Conservation (phyloP, 2,797 vertebrate genomes). For the Anisognathus igniventris region DNA sequence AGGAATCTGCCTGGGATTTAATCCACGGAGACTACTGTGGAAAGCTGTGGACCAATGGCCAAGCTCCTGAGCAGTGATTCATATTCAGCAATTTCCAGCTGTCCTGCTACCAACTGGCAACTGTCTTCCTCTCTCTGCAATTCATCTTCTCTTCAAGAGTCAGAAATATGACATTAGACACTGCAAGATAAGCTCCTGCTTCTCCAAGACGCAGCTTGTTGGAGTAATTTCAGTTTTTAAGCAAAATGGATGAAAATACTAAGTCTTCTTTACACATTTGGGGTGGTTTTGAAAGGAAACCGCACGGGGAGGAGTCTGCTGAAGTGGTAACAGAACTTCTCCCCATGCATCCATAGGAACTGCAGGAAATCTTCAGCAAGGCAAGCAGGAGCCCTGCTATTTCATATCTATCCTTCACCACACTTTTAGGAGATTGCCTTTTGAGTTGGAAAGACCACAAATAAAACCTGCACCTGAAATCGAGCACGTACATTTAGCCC, state of each 20-base stretch:
- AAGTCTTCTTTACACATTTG: background rate
- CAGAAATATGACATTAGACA: background rate
- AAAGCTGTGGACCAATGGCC: background rate
- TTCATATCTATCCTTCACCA: background rate
- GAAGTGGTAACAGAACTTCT: background rate
- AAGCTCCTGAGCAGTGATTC: background rate
- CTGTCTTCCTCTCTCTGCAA: background rate
- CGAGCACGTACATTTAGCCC: conserved; percentile 51
- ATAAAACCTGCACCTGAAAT: conserved; percentile 11
- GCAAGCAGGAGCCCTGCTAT: background rate
- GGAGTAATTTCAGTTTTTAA: background rate
- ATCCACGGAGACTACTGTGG: background rate
- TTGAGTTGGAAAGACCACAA: background rate
- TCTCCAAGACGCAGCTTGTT: background rate
- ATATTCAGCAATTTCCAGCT: conserved; percentile 6
- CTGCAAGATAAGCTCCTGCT: background rate
- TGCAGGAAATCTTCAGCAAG: background rate
- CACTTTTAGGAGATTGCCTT: background rate
- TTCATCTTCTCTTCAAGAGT: background rate
- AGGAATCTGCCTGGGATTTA: background rate
- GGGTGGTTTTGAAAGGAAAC: background rate
- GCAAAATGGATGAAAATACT: background rate
- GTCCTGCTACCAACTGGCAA: background rate
- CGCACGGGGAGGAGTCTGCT: background rate
- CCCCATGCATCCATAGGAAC: background rate